phyloP scores from a whole-genome alignment of 2,113 vertebrate species.

The Terrapene triunguis region DNA sequence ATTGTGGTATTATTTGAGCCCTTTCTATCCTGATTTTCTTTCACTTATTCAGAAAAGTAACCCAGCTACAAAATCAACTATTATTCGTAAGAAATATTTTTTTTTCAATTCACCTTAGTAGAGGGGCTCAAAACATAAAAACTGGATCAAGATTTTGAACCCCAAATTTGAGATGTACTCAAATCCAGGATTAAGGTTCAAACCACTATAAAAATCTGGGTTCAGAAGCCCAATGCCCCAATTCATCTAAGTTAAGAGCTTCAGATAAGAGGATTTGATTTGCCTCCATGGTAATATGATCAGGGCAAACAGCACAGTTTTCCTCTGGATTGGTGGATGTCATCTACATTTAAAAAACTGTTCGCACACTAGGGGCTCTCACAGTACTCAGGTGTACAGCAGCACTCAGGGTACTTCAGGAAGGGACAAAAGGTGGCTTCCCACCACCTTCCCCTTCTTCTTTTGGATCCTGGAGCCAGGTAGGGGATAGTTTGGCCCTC shows the following conservation, averaged over 20 bases:
- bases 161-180: not conserved
- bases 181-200: not conserved
- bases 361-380: too few species aligned
- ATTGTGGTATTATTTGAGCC: not conserved
- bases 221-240: not conserved
- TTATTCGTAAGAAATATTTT: not conserved
- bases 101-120: not conserved
- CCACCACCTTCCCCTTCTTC: not conserved
- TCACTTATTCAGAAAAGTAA: not conserved
- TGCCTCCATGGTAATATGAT: not conserved
- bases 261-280: not conserved
- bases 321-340: too few species aligned
- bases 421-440: accelerated
- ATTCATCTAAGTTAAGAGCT: not conserved
- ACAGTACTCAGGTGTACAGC: too few species aligned
- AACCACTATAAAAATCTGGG: not conserved
- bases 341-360: too few species aligned
- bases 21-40: not conserved
- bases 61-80: not conserved
- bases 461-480: not conserved
- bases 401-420: too few species aligned
- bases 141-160: not conserved
- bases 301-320: too few species aligned
- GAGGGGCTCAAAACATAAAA: not conserved
- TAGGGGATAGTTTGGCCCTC: too few species aligned